Evolutionary conservation across 2,888 invertebrate genomes (phyloP), one percentile per base, ranked within the genome.

Genomic region (Cetonia aurata): DNA sequence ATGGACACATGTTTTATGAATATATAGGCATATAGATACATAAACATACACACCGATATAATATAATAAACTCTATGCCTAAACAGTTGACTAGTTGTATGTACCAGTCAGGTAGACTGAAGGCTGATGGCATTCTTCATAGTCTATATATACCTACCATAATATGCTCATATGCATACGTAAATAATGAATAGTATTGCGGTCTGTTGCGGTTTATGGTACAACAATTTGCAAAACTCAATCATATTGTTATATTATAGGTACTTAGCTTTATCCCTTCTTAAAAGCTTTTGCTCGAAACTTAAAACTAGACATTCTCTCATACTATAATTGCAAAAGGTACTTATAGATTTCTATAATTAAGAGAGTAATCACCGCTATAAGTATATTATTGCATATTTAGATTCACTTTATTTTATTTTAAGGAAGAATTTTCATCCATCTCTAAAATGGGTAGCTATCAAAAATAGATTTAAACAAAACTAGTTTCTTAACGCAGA

Each of bases 141-240:
- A 56, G n/a, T n/a, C 8, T 56, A 56, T 57, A 57, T 57, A 57
- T 13, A 42, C 4, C 2, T n/a, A 48, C 37, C 13, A 48, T 25
- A 25, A 25, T n/a, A 48, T 17, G 48, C 12, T 42, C 55, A 57
- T 10, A 42, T 41, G n/a, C 57, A 33, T 12, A 57, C 57, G 42
- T n/a, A 53, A 57, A 19, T 42, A 17, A 17, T n/a, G n/a, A n/a
- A n/a, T 25, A 57, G 41, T 57, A 12, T 19, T 57, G 57, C 57
- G 57, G 57, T 57, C 42, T 57, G 17, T 4, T 25, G 25, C 25
- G 25, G 25, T 25, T 25, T 25, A 25, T 25, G 25, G 25, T 25
- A 25, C 25, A 1, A 1, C 25, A 37, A 4, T 37, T 37, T 37
- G 2, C 10, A 1, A 4, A 9, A 37, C 8, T 3, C 2, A 37